These are phyloP conservation scores for Steromphala cineraria DNA, from an alignment of 2,888 invertebrate species.

Conservation along the genomic window DNA sequence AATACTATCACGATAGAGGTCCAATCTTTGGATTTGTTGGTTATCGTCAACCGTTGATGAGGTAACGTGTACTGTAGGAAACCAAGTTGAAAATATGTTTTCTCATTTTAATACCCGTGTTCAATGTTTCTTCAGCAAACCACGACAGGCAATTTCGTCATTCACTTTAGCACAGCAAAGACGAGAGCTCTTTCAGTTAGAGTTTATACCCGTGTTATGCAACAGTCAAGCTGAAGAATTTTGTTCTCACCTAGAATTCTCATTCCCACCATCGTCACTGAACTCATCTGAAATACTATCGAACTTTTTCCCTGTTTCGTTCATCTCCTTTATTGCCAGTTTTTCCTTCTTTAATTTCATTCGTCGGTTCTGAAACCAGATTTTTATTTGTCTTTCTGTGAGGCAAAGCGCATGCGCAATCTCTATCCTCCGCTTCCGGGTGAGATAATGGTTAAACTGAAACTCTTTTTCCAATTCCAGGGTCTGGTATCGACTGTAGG, in stretches of 20 bases:
- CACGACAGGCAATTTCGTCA: background rate
- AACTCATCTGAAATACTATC: slow-evolving; percentile 16
- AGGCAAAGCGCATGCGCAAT: slow-evolving; percentile 96
- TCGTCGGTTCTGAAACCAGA: slow-evolving; percentile 89
- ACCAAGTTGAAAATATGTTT: background rate
- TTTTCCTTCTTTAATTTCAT: slow-evolving; percentile 91
- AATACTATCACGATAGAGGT: background rate
- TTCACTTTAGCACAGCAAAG: background rate
- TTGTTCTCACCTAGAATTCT: slow-evolving; percentile 23
- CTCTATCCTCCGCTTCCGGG: slow-evolving; percentile 96
- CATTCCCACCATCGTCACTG: slow-evolving; percentile 17
- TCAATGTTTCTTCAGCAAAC: background rate
- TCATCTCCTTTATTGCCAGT: slow-evolving; percentile 69
- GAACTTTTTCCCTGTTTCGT: slow-evolving; percentile 44
- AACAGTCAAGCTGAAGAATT: background rate
- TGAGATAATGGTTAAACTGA: slow-evolving; percentile 98
- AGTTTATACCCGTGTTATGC: background rate
- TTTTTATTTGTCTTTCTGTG: slow-evolving; percentile 90
- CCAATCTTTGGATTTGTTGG: background rate
- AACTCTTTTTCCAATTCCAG: slow-evolving; percentile 98
- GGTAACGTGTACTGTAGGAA: slow-evolving; percentile 1
- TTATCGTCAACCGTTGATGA: background rate
- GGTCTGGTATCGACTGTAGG: slow-evolving; percentile 97
- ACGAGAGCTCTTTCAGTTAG: background rate
- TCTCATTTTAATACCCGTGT: background rate